phyloP scores from a whole-genome alignment of 2,113 vertebrate genomes.

The Tetraodon nigroviridis region DNA sequence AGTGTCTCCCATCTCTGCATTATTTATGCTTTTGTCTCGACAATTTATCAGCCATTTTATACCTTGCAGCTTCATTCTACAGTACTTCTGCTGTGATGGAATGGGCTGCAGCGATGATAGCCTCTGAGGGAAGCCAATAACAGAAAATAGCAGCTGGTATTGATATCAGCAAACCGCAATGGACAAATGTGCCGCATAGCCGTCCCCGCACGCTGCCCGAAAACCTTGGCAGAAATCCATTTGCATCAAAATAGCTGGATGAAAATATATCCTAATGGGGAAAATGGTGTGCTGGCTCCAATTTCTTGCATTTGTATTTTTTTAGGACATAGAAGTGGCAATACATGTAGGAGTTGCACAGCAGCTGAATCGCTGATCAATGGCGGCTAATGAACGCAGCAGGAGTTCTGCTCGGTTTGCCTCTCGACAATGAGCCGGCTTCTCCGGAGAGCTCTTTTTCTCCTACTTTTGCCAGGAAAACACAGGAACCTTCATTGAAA shows the following conservation, averaged over 20 bases:
- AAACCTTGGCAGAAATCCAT: constrained; percentile 47
- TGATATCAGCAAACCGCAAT: constrained; percentile 34
- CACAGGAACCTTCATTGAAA: constrained; percentile 60
- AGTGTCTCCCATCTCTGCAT: constrained; percentile 44
- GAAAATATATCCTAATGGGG: constrained; percentile 27
- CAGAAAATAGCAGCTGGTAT: constrained; percentile 45
- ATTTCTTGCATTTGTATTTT: constrained; percentile 46
- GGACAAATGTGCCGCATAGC: constrained; percentile 32
- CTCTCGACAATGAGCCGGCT: constrained; percentile 54
- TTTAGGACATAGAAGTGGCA: constrained; percentile 38
- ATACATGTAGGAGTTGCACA: constrained; percentile 39
- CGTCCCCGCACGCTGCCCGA: constrained; percentile 32
- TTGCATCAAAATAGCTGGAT: constrained; percentile 34
- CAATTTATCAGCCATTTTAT: constrained; percentile 51
- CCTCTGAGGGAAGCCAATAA: constrained; percentile 53
- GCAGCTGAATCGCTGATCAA: constrained; percentile 65
- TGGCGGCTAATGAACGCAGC: constrained; percentile 70
- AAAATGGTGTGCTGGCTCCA: constrained; percentile 44
- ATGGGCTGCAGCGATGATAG: constrained; percentile 35
- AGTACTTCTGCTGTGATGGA: constrained; percentile 45
- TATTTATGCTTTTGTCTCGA: constrained; percentile 61
- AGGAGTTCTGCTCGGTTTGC: constrained; percentile 68
- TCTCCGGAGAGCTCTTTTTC: constrained; percentile 51
- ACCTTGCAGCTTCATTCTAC: constrained; percentile 28
- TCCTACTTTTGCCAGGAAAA: constrained; percentile 52